These are phyloP conservation scores for Megaceryle torquata DNA, from an alignment of 2,113 vertebrate genomes.

Conservation along the genomic window DNA sequence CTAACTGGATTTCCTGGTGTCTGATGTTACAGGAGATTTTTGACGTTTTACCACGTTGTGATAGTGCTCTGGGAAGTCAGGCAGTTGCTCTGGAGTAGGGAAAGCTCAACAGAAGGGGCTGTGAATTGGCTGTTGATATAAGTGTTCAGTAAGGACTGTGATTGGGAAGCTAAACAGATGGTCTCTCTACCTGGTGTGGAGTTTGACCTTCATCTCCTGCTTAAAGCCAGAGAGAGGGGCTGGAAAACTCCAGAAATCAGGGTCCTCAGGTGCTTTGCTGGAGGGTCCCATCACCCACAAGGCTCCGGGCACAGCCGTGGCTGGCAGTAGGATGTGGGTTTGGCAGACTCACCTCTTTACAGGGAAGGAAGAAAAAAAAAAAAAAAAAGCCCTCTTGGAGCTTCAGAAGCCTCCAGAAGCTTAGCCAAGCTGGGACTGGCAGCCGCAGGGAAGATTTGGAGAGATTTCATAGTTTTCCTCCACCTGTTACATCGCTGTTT, in stretches of 20 bases:
- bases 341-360: neutral
- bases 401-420: neutral
- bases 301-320: fast-evolving
- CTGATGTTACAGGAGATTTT: neutral
- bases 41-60: fast-evolving
- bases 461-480: neutral
- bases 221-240: neutral
- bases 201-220: neutral
- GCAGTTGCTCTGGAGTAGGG: neutral
- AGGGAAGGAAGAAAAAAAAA: neutral
- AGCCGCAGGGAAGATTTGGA: neutral
- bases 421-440: neutral
- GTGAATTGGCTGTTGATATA: neutral
- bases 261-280: neutral
- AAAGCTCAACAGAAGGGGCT: fast-evolving
- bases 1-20: neutral
- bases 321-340: fast-evolving
- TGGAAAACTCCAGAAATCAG: neutral
- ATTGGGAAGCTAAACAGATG: neutral
- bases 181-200: fast-evolving
- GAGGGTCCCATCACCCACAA: fast-evolving
- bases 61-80: neutral
- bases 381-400: neutral
- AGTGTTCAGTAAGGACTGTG: neutral
- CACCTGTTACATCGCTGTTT: neutral